These are phyloP conservation scores for Drosophila koepferae DNA, from an alignment of 2,888 invertebrate genomes.

Conservation along the genomic window DNA sequence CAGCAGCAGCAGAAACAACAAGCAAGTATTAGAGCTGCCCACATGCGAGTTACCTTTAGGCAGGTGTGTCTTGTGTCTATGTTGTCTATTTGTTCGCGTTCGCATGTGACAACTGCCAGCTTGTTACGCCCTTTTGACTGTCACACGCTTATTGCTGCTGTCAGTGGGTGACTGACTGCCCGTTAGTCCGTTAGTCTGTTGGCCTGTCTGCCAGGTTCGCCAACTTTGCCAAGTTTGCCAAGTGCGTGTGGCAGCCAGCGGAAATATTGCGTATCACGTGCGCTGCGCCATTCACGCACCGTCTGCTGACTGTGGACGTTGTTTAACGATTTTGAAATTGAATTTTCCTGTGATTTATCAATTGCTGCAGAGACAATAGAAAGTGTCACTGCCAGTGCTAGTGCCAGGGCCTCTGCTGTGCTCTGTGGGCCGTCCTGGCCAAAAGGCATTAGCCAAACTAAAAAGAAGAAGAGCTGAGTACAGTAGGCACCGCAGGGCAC, in stretches of 20 bases:
- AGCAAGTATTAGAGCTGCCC: conserved; percentile 44
- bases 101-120: conserved; percentile 60
- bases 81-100: conserved; percentile 24
- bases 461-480: conserved; percentile 31
- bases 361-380: conserved; percentile 64
- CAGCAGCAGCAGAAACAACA: conserved; percentile 13
- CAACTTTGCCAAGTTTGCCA: neutral
- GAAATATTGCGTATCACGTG: conserved; percentile 41
- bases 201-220: neutral
- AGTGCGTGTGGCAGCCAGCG: conserved; percentile 40
- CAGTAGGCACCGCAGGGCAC: conserved; percentile 51
- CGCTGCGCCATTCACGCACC: conserved; percentile 5
- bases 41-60: conserved; percentile 59
- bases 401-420: conserved; percentile 4
- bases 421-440: conserved; percentile 27
- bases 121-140: conserved; percentile 71
- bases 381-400: conserved; percentile 55
- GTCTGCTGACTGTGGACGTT: conserved; percentile 21
- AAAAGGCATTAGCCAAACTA: conserved; percentile 7
- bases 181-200: conserved; percentile 1
- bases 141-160: conserved; percentile 62
- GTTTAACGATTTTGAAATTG: conserved; percentile 62
- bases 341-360: conserved; percentile 72
- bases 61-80: conserved; percentile 63
- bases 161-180: conserved; percentile 43